Base-by-base conservation (phyloP, 2,888 invertebrate genomes). In the Cabera pusaria region DNA sequence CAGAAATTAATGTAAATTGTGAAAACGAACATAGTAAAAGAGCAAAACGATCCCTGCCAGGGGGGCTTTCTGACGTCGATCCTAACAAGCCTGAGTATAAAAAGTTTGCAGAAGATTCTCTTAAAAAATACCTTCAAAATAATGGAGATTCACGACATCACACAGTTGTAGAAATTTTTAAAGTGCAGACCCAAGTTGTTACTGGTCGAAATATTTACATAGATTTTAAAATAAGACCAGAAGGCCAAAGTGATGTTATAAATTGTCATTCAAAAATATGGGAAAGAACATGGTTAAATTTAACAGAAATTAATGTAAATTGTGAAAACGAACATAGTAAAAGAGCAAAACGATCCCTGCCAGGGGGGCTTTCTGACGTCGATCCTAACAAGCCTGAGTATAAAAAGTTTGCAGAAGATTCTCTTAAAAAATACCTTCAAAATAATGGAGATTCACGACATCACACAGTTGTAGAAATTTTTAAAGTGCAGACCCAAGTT, bases 141-240 rank as follows among this genome's bases (percentile, higher is more conserved):
- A 62, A 64, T 2, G 49, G 46, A 2, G 42, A 21, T 7, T 26
- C 31, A 3, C 42, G 54, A 35, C 35, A 47, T 21, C 54, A 61
- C 26, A 37, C 40, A 32, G 42, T 88, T 1, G 53, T 72, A 0
- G 57, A 73, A 26, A 56, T 91, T n/a, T 49, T 72, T 5, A 63
- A 71, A 4, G 88, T 79, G 0, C 64, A 72, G 0, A 37, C 35
- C 5, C 90, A 91, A 67, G 64, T 88, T 1, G 91, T 91, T 0
- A 50, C 89, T 21, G 92, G 91, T 6, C 37, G 48, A 1, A 41
- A 82, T 22, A 90, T 90, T 7, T 90, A 72, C 56, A 86, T 93
- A 9, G 78, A 85, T 52, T 90, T 90, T 8, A 82, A 85, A 51
- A 64, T 93, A 0, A 86, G 89, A 5, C 75, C 83, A 3, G 87